phyloP scores from a whole-genome alignment of 2,797 vertebrate species.

The Eptatretus atami region DNA sequence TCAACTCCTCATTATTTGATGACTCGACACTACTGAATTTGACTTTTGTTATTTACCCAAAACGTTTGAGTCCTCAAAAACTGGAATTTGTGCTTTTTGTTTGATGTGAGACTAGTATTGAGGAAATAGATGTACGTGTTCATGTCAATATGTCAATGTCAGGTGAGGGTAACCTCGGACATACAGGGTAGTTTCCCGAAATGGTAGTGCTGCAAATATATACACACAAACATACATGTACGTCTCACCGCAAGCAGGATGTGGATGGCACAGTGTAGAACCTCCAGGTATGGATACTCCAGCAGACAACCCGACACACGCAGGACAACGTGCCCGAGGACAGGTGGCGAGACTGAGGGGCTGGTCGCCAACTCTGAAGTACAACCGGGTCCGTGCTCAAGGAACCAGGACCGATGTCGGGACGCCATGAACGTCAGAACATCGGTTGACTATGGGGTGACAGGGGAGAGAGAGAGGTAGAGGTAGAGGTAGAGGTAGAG shows the following conservation, averaged over 20 bases:
- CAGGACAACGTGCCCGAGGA: neutral
- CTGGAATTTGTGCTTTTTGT: too few species aligned
- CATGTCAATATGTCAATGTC: too few species aligned
- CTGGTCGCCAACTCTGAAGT: neutral
- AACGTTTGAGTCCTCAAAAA: too few species aligned
- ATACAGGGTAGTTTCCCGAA: too few species aligned
- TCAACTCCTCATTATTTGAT: too few species aligned
- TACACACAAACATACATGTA: too few species aligned
- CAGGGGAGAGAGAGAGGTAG: neutral
- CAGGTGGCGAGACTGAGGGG: neutral
- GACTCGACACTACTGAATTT: too few species aligned
- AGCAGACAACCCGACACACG: constrained; percentile 3
- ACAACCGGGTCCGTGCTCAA: neutral
- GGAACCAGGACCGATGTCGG: neutral
- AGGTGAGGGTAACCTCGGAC: too few species aligned
- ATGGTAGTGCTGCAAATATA: too few species aligned
- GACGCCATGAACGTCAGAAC: neutral
- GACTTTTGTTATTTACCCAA: too few species aligned
- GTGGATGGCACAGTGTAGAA: neutral
- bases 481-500: neutral
- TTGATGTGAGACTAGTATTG: too few species aligned
- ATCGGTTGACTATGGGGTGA: neutral
- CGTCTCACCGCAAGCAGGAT: neutral
- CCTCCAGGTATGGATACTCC: neutral
- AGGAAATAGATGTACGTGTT: too few species aligned